A percentile compares a stretch with the other conserved stretches of the same genome.
Conservation (phyloP, 2,888 invertebrate genomes). For the Drosophila rubida region DNA sequence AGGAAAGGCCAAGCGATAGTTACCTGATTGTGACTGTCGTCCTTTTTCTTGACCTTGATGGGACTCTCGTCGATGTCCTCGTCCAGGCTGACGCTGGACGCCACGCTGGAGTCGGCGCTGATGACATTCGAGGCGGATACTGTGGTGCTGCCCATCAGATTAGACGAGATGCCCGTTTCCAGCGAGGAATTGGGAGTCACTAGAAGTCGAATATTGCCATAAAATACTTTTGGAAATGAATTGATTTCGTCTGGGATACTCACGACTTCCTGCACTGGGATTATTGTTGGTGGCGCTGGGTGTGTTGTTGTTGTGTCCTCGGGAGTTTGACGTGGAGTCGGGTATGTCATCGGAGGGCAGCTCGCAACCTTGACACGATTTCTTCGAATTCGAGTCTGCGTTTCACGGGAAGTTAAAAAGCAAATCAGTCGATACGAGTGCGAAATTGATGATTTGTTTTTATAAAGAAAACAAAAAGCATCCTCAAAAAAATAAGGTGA, state of each 20-base stretch:
- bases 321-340: constrained; percentile 88
- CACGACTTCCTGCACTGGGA: constrained; percentile 86
- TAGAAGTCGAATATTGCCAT: constrained; percentile 30
- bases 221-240: background rate
- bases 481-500: constrained; percentile 8
- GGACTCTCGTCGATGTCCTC: constrained; percentile 84
- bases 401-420: constrained; percentile 46
- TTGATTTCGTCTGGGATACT: constrained; percentile 43
- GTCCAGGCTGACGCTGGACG: constrained; percentile 85
- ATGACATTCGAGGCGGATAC: constrained; percentile 85
- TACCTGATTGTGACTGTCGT: constrained; percentile 82
- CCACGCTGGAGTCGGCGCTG: constrained; percentile 86
- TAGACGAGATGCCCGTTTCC: constrained; percentile 85
- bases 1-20: background rate
- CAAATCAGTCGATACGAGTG: constrained; percentile 53
- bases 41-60: constrained; percentile 85
- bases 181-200: constrained; percentile 85
- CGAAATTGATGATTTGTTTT: constrained; percentile 71
- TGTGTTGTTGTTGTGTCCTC: constrained; percentile 92
- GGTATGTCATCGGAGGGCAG: constrained; percentile 90
- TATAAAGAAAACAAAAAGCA: constrained; percentile 31
- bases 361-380: constrained; percentile 92
- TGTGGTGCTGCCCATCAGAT: constrained; percentile 91
- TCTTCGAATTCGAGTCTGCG: constrained; percentile 87
- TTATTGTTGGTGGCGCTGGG: constrained; percentile 92